Percentiles rank a stretch among this genome's conserved stretches.
Evolutionary conservation across 2,113 vertebrate genomes (phyloP).

Genomic region (Bufo bufo): DNA sequence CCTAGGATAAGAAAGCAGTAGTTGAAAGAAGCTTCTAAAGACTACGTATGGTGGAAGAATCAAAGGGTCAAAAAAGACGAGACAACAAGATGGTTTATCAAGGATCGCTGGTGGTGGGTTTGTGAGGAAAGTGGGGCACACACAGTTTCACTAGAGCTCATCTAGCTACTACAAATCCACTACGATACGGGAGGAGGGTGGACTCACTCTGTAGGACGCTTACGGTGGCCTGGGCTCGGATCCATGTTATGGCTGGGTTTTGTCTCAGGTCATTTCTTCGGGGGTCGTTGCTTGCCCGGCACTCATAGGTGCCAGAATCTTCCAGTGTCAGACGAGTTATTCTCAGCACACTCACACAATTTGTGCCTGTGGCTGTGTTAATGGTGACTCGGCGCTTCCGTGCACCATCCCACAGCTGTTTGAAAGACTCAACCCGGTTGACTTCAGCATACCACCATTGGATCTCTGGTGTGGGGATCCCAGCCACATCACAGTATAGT

Average conservation of each 20-base stretch:
- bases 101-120: slow-evolving; percentile 54
- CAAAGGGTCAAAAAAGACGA: slow-evolving; percentile 63
- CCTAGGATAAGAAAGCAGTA: slow-evolving; percentile 66
- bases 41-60: slow-evolving; percentile 65
- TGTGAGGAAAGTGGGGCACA: slow-evolving; percentile 62
- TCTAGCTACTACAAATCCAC: slow-evolving; percentile 85
- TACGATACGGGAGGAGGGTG: slow-evolving; percentile 72
- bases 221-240: slow-evolving; percentile 99
- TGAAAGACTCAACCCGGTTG: slow-evolving; percentile 98
- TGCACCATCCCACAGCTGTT: slow-evolving; percentile 97
- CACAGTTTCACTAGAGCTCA: slow-evolving; percentile 74
- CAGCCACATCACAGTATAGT: slow-evolving; percentile 99
- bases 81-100: slow-evolving; percentile 48
- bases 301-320: slow-evolving; percentile 99
- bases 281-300: slow-evolving; percentile 98
- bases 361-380: slow-evolving; percentile 93
- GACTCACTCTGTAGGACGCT: slow-evolving; percentile 99
- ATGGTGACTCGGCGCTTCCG: slow-evolving; percentile 94
- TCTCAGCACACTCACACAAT: slow-evolving; percentile 95
- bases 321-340: slow-evolving; percentile 92
- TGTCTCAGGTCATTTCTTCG: slow-evolving; percentile 96
- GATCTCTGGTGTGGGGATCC: slow-evolving; percentile 97
- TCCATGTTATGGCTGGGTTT: slow-evolving; percentile 98
- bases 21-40: slow-evolving; percentile 66
- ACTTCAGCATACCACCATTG: slow-evolving; percentile 99